Evolutionary conservation across 1,140 invertebrate genomes (phyloP).

Genomic region (Procambarus clarkii): DNA sequence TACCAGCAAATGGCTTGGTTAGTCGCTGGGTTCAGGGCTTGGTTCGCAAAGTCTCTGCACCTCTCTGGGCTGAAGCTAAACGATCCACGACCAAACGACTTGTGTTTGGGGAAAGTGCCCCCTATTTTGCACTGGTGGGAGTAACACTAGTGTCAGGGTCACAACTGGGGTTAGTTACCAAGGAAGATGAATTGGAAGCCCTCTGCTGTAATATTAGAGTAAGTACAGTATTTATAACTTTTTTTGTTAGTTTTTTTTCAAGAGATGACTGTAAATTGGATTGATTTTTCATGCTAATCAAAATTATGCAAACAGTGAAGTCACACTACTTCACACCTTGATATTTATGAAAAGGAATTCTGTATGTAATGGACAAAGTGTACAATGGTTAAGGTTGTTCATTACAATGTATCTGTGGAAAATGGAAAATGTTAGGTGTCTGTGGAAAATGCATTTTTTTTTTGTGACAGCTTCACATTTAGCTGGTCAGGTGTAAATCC

Average conservation of each 20-base stretch:
- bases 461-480: too few species aligned
- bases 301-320: too few species aligned
- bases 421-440: too few species aligned
- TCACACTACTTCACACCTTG: too few species aligned
- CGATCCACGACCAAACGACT: slow-evolving; percentile 80
- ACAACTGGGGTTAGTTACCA: slow-evolving; percentile 83
- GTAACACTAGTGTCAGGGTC: slow-evolving; percentile 83
- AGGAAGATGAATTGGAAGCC: slow-evolving; percentile 86
- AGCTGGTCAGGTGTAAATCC: too few species aligned
- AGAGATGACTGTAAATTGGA: too few species aligned
- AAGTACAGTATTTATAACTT: slow-evolving; percentile 10
- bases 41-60: slow-evolving; percentile 82
- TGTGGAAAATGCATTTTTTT: too few species aligned
- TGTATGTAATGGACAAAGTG: too few species aligned
- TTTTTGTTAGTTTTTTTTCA: neutral
- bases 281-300: too few species aligned
- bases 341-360: too few species aligned
- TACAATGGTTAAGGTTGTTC: too few species aligned
- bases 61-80: slow-evolving; percentile 81
- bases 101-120: slow-evolving; percentile 82
- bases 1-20: slow-evolving; percentile 17
- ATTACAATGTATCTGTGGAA: too few species aligned
- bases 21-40: slow-evolving; percentile 73
- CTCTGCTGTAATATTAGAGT: slow-evolving; percentile 87
- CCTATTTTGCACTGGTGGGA: slow-evolving; percentile 86